phyloP scores from a whole-genome alignment of 1,140 invertebrate species.

The Zeugodacus cucurbitae region DNA sequence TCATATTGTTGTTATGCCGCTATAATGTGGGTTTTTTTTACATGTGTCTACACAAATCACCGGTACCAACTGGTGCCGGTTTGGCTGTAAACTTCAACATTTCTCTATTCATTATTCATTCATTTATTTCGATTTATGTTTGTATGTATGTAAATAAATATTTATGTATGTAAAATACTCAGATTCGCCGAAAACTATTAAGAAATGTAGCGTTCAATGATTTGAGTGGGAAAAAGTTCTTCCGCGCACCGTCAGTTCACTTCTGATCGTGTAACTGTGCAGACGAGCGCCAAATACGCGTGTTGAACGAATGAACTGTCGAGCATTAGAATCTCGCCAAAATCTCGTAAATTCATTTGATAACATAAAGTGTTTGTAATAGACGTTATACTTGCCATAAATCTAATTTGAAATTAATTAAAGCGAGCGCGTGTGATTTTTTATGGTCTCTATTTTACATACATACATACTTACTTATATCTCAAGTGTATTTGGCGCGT shows the following conservation, averaged over 20 bases:
- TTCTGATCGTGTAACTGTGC: neutral
- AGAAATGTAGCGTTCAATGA: neutral
- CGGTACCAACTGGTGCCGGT: slow-evolving; percentile 24
- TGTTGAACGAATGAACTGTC: neutral
- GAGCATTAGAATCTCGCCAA: no score
- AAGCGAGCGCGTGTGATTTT: neutral
- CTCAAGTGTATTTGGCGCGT: neutral
- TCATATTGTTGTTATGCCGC: neutral
- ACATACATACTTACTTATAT: no score
- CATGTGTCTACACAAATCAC: neutral
- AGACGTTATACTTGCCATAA: no score
- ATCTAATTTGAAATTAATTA: neutral
- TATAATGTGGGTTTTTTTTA: neutral
- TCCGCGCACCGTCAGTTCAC: neutral
- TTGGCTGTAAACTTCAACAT: neutral
- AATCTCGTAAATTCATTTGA: neutral
- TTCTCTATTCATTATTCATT: neutral
- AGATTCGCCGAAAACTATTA: neutral
- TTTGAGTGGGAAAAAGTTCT: neutral
- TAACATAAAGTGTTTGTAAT: no score
- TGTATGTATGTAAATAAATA: neutral
- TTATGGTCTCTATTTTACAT: neutral
- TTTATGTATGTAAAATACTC: neutral
- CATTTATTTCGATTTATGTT: neutral
- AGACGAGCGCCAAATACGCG: neutral